Percentiles rank a stretch among this genome's conserved stretches.
phyloP scores from a whole-genome alignment of 2,888 invertebrate species.

The Ormyrus thymus region DNA sequence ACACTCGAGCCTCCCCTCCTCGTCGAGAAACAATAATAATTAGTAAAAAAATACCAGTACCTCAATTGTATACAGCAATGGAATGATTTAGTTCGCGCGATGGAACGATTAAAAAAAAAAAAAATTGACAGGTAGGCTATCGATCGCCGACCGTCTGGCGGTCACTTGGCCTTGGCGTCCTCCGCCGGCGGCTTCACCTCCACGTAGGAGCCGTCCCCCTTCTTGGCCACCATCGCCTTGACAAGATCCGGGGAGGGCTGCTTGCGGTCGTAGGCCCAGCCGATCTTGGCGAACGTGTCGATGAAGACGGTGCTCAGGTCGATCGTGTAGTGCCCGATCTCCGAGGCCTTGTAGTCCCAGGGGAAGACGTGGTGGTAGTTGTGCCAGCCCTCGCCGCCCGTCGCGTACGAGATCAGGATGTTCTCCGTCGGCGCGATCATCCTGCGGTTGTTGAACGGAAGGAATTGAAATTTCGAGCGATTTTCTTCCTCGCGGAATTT shows the following conservation, averaged over 20 bases:
- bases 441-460: constrained; percentile 24
- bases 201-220: constrained; percentile 75
- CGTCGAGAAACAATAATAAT: too few species aligned
- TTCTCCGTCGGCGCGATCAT: constrained; percentile 62
- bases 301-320: constrained; percentile 84
- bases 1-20: too few species aligned
- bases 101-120: too few species aligned
- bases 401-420: constrained; percentile 64
- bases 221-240: constrained; percentile 76
- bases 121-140: too few species aligned
- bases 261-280: constrained; percentile 88
- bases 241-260: constrained; percentile 79
- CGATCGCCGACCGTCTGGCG: too few species aligned
- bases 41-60: too few species aligned
- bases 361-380: constrained; percentile 94
- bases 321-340: constrained; percentile 79
- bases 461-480: too few species aligned
- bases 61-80: too few species aligned
- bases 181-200: neutral
- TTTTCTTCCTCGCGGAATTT: too few species aligned
- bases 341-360: constrained; percentile 94
- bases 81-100: too few species aligned
- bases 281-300: constrained; percentile 82
- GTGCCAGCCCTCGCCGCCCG: constrained; percentile 76
- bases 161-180: too few species aligned